A percentile compares a stretch with the other conserved stretches of the same genome.
phyloP scores from a whole-genome alignment of 1,140 invertebrate species.

The Phthorimaea operculella region DNA sequence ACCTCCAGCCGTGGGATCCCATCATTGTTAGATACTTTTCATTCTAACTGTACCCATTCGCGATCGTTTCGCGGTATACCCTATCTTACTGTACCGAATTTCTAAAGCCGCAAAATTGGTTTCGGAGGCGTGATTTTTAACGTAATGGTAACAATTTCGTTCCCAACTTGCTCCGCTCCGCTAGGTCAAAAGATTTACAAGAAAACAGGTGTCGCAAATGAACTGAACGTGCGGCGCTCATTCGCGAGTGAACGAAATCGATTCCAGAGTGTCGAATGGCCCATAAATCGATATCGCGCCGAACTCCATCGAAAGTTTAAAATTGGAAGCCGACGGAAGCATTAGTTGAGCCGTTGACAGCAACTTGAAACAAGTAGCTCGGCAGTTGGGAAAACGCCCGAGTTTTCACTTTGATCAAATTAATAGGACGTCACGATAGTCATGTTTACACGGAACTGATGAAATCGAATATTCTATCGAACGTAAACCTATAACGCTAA shows the following conservation, averaged over 20 bases:
- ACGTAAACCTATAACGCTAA: not conserved
- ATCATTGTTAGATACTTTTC: conserved; percentile 34
- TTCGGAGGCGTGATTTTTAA: conserved; percentile 14
- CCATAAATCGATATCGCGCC: conserved; percentile 26
- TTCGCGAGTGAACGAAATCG: conserved; percentile 14
- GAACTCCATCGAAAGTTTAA: conserved; percentile 56
- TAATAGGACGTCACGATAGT: conserved; percentile 43
- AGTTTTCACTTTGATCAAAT: conserved; percentile 59
- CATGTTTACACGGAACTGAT: conserved; percentile 33
- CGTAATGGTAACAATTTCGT: not conserved
- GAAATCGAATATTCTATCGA: conserved; percentile 21
- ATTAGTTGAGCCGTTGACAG: conserved; percentile 59
- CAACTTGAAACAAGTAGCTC: conserved; percentile 48
- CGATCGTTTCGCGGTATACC: conserved; percentile 31
- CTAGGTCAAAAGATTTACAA: not conserved
- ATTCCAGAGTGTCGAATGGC: conserved; percentile 24
- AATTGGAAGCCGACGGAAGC: conserved; percentile 55
- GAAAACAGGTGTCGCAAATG: conserved; percentile 5
- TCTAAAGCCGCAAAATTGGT: conserved; percentile 27
- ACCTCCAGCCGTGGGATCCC: conserved; percentile 41
- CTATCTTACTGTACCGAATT: conserved; percentile 18
- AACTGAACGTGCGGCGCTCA: conserved; percentile 7
- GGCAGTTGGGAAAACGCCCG: conserved; percentile 36
- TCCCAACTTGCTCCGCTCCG: not conserved
- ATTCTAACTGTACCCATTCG: conserved; percentile 38